Base-by-base conservation (phyloP, 2,797 vertebrate genomes). In the Acipenser transmontanus region DNA sequence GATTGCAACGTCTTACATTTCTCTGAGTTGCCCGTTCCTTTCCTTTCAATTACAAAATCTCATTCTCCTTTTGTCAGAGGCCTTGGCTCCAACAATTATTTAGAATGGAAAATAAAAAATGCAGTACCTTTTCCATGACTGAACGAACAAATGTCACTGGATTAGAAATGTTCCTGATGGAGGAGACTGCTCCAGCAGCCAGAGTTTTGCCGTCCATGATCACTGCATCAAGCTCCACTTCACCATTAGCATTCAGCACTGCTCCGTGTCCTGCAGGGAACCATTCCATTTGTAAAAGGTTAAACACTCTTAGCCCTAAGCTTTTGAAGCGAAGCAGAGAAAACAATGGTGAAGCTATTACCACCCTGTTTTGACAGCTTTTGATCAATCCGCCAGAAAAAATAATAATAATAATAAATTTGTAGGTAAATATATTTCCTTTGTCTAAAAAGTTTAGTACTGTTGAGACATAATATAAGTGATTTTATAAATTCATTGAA, bases 161-260 rank as follows among this genome's bases (percentile, higher is more conserved):
- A 69, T 93, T 87, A 76, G 86, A 83, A 74, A 93, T 82, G 76
- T 82, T 88, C 67, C 81, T 85, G 51, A 82, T 83, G 63, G 80
- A 87, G 61, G 79, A 88, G 68, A 88, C 81, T 2, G 80, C 77
- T 68, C 91, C 85, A 69, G 80, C 68, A 66, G 73, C 80, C 65
- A 91, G 80, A 20, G 80, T 17, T 80, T 77, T 84, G 64, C 86
- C 84, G 73, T 89, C 90, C 85, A 81, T 91, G 79, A 92, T 84
- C 67, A 92, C 71, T 74, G 78, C 87, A 75, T 92, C 87, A 75
- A 89, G 77, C 76, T 92, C 80, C 73, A 87, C 79, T 61, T 81
- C 83, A 76, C 85, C 87, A 75, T 85, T 84, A 74, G 84, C 69
- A 79, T 92, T 92, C 66, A 88, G 72, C 34, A 74, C 75, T 74